Percentiles rank a stretch among this genome's conserved stretches.
Evolutionary conservation across 2,113 vertebrate species (phyloP).

Genomic region (Pleuronectes platessa): DNA sequence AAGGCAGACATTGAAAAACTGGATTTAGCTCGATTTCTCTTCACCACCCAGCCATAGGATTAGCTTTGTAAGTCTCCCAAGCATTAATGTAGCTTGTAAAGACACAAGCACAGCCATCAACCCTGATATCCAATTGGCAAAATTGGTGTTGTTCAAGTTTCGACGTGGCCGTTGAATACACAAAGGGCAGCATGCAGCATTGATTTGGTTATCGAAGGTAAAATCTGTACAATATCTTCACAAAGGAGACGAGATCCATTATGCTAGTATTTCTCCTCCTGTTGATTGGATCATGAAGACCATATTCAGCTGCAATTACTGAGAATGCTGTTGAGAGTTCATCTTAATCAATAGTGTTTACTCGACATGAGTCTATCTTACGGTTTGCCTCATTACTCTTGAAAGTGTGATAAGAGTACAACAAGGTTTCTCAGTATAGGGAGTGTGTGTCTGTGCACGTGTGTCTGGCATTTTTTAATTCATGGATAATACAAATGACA

Average conservation of each 20-base stretch:
- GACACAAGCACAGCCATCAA: constrained; percentile 29
- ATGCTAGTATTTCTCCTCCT: constrained; percentile 36
- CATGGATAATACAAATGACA: neutral
- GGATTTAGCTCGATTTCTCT: constrained; percentile 36
- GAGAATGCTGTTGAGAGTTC: neutral
- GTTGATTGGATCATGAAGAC: constrained; percentile 40
- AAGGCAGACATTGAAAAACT: constrained; percentile 42
- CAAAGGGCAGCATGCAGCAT: constrained; percentile 23
- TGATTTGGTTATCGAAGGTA: constrained; percentile 50
- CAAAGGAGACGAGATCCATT: neutral
- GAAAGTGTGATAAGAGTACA: neutral
- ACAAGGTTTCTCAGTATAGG: neutral
- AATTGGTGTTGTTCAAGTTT: constrained; percentile 60
- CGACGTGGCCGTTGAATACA: constrained; percentile 35
- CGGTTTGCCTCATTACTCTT: constrained; percentile 13
- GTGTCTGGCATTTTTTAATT: constrained; percentile 10
- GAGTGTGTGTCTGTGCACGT: neutral
- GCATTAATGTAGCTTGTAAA: constrained; percentile 28
- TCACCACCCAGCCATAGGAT: constrained; percentile 6
- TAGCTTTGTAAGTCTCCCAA: constrained; percentile 27
- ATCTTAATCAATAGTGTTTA: neutral
- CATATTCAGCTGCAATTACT: constrained; percentile 53
- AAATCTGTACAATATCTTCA: neutral
- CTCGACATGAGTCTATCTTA: neutral
- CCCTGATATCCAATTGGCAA: constrained; percentile 37